Conservation (phyloP, 2,113 vertebrate species). For the Bubo blakistoni region DNA sequence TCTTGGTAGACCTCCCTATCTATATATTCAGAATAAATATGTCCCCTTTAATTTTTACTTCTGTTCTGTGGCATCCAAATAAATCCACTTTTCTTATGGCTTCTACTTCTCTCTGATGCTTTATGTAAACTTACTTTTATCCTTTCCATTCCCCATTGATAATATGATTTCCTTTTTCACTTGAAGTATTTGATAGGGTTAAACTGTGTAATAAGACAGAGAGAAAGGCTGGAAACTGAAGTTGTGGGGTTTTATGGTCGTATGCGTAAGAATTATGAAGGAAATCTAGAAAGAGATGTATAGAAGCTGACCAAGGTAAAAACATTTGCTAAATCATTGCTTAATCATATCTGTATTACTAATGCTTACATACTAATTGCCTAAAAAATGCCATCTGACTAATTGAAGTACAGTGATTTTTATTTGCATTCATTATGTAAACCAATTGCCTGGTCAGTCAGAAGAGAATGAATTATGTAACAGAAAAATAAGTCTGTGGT, state of each 20-base stretch:
- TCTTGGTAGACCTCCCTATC: neutral
- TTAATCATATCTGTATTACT: conserved; percentile 21
- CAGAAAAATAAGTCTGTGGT: neutral
- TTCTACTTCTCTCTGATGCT: neutral
- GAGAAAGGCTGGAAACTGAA: neutral
- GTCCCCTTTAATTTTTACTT: neutral
- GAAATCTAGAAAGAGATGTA: neutral
- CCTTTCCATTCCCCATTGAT: neutral
- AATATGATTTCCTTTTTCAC: neutral
- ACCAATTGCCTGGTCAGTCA: conserved; percentile 19
- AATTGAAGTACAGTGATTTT: conserved; percentile 1
- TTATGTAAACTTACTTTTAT: neutral
- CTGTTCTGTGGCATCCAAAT: neutral
- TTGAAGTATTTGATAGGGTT: neutral
- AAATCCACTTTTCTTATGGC: neutral
- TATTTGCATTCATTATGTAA: conserved; percentile 18
- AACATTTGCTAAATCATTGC: neutral
- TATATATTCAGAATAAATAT: neutral
- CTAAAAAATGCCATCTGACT: neutral
- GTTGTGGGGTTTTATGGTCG: neutral
- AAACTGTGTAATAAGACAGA: neutral
- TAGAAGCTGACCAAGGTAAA: neutral
- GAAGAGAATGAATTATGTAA: neutral
- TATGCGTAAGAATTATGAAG: neutral
- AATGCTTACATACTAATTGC: conserved; percentile 19